These are phyloP conservation scores for Fulmarus glacialis DNA, from an alignment of 2,113 vertebrate genomes.

Conservation along the genomic window DNA sequence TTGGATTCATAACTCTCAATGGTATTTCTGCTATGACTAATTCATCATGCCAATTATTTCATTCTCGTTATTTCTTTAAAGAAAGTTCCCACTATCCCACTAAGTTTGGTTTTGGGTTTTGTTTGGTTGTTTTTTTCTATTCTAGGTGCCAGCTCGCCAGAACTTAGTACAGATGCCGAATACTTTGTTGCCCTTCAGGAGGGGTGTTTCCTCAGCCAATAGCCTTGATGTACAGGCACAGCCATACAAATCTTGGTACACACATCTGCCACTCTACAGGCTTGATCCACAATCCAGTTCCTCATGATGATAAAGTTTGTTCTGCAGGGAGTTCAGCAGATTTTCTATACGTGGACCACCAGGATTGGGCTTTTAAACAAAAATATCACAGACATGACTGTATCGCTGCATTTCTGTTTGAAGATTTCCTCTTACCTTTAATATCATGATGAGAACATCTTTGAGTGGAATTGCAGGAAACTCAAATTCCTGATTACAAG, in stretches of 20 bases:
- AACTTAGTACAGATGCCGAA: not conserved
- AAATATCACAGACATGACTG: accelerated
- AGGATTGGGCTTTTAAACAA: not conserved
- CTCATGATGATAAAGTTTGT: not conserved
- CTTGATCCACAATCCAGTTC: not conserved
- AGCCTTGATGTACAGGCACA: not conserved
- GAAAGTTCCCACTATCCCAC: not conserved
- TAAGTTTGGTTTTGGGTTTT: not conserved
- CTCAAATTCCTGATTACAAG: not conserved
- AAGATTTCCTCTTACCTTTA: not conserved
- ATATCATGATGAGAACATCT: not conserved
- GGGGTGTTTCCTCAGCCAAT: not conserved
- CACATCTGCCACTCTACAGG: not conserved
- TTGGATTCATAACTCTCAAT: not conserved
- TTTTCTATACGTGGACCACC: not conserved
- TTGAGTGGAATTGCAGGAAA: not conserved
- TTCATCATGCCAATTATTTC: not conserved
- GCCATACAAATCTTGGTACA: not conserved
- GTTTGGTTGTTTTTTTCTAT: not conserved
- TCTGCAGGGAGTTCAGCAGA: not conserved
- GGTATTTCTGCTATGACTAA: not conserved
- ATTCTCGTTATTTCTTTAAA: not conserved
- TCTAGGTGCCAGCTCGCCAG: not conserved
- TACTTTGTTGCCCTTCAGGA: not conserved
- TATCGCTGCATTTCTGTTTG: not conserved